Percentiles rank a stretch among this genome's conserved stretches.
phyloP scores from a whole-genome alignment of 2,797 vertebrate genomes.

The Merluccius polli region DNA sequence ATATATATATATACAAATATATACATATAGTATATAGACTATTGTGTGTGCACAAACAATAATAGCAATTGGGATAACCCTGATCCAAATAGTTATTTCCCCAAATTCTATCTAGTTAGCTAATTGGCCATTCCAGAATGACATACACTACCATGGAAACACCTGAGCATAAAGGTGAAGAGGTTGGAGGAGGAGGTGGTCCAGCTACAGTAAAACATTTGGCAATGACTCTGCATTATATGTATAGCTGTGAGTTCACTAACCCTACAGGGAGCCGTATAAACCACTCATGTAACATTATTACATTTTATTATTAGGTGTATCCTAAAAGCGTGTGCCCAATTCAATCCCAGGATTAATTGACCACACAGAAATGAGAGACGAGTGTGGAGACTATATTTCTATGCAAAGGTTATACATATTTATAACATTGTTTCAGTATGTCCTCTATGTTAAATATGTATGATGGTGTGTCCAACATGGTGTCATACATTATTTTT shows the following conservation, averaged over 20 bases:
- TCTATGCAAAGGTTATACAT: not conserved
- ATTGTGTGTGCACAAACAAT: too few species aligned
- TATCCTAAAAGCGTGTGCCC: conserved; percentile 8
- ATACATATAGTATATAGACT: too few species aligned
- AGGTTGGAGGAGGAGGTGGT: conserved; percentile 62
- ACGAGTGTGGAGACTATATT: conserved; percentile 41
- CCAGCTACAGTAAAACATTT: conserved; percentile 59
- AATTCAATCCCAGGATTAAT: conserved; percentile 61
- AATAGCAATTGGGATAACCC: too few species aligned
- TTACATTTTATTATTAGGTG: not conserved
- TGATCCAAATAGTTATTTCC: too few species aligned
- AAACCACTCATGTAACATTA: not conserved
- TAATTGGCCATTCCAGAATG: conserved; percentile 52
- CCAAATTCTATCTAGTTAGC: too few species aligned
- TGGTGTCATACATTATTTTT: not conserved
- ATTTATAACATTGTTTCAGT: not conserved
- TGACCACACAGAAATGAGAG: conserved; percentile 44
- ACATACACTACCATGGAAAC: conserved; percentile 60
- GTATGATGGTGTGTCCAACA: not conserved
- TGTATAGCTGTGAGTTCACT: not conserved
- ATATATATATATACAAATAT: too few species aligned
- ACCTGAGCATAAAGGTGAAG: conserved; percentile 50
- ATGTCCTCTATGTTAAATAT: not conserved
- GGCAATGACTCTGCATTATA: conserved; percentile 47
- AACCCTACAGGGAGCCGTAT: not conserved